phyloP scores from a whole-genome alignment of 2,113 vertebrate genomes.

The Gallinago paraguaiae region DNA sequence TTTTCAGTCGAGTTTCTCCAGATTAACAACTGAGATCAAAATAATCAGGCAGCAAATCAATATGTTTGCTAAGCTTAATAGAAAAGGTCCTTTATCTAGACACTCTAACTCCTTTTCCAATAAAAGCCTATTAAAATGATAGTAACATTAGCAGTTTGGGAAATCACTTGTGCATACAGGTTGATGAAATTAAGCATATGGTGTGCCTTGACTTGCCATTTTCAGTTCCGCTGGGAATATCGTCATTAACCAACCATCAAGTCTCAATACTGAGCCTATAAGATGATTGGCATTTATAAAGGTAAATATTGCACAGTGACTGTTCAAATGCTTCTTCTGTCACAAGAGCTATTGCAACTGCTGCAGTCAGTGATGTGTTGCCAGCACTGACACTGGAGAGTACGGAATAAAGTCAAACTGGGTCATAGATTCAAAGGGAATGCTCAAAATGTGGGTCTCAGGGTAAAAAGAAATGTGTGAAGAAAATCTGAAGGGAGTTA shows the following conservation, averaged over 20 bases:
- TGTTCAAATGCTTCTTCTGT: constrained; percentile 20
- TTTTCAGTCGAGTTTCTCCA: neutral
- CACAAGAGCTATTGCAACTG: neutral
- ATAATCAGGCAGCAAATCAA: constrained; percentile 56
- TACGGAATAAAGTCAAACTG: neutral
- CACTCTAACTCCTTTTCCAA: constrained; percentile 44
- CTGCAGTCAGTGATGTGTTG: neutral
- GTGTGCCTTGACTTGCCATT: constrained; percentile 46
- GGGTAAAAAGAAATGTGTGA: neutral
- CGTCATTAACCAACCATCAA: neutral
- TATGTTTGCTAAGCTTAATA: constrained; percentile 31
- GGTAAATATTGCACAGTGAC: constrained; percentile 46
- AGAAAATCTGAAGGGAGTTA: neutral
- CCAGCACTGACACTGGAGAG: neutral
- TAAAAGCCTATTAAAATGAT: constrained; percentile 58
- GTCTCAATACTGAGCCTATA: neutral
- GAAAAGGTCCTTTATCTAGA: constrained; percentile 18
- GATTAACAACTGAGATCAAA: constrained; percentile 34
- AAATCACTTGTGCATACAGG: constrained; percentile 49
- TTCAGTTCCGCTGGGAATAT: constrained; percentile 47
- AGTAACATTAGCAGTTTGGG: constrained; percentile 21
- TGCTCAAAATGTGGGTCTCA: neutral
- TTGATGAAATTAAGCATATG: constrained; percentile 54
- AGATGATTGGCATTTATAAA: constrained; percentile 60
- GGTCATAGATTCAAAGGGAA: neutral